A percentile compares a stretch with the other conserved stretches of the same genome.
Conservation (phyloP, 2,888 invertebrate species). For the Drosophila affinis region DNA sequence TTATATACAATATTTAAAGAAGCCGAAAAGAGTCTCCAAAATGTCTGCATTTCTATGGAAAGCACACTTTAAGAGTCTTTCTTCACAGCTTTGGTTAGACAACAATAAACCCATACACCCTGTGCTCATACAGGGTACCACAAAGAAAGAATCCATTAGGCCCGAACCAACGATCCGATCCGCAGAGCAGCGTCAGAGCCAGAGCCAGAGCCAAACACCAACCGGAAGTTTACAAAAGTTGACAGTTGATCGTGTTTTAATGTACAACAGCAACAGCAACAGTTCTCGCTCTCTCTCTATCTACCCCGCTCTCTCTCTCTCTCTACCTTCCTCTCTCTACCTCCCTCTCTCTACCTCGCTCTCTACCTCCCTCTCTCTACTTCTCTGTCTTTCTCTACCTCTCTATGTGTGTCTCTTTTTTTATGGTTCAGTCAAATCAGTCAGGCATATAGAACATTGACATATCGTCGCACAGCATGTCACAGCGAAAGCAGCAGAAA, state of each 20-base stretch:
- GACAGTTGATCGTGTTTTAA: conserved; percentile 65
- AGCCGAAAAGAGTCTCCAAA: no score
- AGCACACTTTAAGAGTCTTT: not conserved
- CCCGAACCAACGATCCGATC: conserved; percentile 58
- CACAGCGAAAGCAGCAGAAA: not conserved
- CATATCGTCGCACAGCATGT: conserved; percentile 63
- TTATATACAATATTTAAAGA: no score
- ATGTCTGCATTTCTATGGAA: no score
- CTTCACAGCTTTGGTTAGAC: not conserved
- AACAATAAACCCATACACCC: not conserved
- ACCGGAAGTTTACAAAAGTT: conserved; percentile 76
- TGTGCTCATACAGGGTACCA: not conserved
- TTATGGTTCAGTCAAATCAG: conserved; percentile 52
- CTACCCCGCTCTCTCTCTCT: no score
- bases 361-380: not conserved
- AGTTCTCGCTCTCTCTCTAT: not conserved
- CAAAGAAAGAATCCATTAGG: conserved; percentile 65
- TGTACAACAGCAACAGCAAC: conserved; percentile 24
- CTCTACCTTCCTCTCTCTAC: conserved; percentile 14
- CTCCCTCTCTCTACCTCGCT: not conserved
- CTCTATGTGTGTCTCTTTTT: conserved; percentile 28
- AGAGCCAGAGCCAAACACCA: conserved; percentile 19
- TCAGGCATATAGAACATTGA: conserved; percentile 76
- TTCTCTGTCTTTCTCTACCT: conserved; percentile 7
- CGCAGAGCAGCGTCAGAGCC: conserved; percentile 13